A percentile compares a stretch with the other conserved stretches of the same genome.
phyloP scores from a whole-genome alignment of 2,888 invertebrate genomes.

The Cheilosia vernalis region DNA sequence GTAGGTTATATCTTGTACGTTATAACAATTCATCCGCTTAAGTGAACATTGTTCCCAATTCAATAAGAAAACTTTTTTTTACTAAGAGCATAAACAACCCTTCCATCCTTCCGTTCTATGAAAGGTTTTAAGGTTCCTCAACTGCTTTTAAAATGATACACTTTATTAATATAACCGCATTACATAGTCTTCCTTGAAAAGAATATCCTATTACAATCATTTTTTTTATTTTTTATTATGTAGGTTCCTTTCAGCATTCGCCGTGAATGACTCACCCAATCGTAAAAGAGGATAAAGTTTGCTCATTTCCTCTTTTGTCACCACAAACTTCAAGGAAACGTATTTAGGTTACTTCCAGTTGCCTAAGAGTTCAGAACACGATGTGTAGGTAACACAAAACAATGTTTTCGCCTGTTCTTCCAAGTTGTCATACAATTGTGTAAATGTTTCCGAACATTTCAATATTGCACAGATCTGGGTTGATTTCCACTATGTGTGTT shows the following conservation, averaged over 20 bases:
- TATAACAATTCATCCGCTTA: no score
- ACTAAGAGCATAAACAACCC: not conserved
- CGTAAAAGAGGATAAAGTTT: constrained; percentile 37
- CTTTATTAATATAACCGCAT: constrained; percentile 23
- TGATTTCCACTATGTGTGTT: not conserved
- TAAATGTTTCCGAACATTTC: constrained; percentile 44
- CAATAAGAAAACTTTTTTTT: not conserved
- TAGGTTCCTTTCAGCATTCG: not conserved
- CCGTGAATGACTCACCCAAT: constrained; percentile 48
- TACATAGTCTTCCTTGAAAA: constrained; percentile 27
- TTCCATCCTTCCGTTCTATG: constrained; percentile 26
- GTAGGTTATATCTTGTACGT: no score
- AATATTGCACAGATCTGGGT: constrained; percentile 7
- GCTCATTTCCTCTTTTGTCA: constrained; percentile 55
- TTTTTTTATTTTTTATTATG: constrained; percentile 31
- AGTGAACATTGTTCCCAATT: not conserved
- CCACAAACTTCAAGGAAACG: constrained; percentile 49
- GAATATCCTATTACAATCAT: constrained; percentile 38
- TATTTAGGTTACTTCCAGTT: constrained; percentile 53
- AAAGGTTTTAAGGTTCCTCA: not conserved
- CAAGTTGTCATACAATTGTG: constrained; percentile 42
- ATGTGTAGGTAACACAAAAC: not conserved
- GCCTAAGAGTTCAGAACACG: constrained; percentile 13
- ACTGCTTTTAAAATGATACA: not conserved
- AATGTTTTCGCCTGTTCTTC: not conserved